Conservation (phyloP, 2,888 invertebrate species). For the Rhopalosiphum nymphaeae region DNA sequence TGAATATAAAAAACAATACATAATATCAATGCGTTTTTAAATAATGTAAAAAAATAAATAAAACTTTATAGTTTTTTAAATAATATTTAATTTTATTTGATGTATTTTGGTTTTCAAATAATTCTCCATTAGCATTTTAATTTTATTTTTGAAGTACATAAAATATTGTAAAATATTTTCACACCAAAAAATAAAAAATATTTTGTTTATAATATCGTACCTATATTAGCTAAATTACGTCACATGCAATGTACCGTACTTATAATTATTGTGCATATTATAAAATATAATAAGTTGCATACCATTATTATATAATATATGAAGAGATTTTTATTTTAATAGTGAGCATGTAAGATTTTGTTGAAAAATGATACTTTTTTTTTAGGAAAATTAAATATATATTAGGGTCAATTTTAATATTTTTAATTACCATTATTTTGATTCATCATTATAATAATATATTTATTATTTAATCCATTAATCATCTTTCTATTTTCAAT, state of each 20-base stretch:
- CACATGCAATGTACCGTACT: not conserved
- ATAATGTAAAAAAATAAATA: not conserved
- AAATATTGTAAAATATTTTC: not conserved
- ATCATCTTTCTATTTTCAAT: not conserved
- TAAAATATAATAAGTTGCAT: not conserved
- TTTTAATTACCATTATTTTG: not conserved
- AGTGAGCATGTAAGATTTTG: not conserved
- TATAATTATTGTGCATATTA: not conserved
- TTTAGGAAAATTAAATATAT: not conserved
- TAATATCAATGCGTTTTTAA: not conserved
- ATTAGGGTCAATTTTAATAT: not conserved
- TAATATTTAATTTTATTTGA: not conserved
- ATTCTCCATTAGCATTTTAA: not conserved
- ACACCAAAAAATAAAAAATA: not conserved
- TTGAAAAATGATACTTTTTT: not conserved
- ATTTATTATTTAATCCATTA: not conserved
- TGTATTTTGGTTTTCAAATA: not conserved
- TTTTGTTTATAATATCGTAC: not conserved
- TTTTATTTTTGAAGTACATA: not conserved
- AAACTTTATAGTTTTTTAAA: not conserved
- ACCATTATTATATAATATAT: not conserved
- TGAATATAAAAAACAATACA: not conserved
- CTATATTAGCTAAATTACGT: not conserved
- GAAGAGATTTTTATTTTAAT: not conserved
- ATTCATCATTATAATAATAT: not conserved